Base-by-base conservation (phyloP, 2,888 invertebrate species). In the Eubasilissa splendida region DNA sequence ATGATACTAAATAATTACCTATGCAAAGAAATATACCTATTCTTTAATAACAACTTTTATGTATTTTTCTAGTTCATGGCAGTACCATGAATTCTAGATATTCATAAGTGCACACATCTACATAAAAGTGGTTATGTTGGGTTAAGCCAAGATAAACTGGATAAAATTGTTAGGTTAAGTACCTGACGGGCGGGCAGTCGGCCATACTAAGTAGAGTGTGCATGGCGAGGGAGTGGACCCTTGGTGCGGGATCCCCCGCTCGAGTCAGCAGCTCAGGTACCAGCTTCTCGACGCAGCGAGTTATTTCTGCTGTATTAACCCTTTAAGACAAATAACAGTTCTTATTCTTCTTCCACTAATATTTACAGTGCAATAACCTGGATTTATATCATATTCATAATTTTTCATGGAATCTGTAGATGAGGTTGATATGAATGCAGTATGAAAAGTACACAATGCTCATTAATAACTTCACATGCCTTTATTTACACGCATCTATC, bases 171-270 rank as follows among this genome's bases (percentile, higher is more conserved):
- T 63, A 63, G 63, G 63, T 63, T 3, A n/a, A 2, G 31, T 85
- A 93, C 94, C 93, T 92, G 80, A 96, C 95, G 86, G 94, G 94
- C 50, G 94, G 94, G 85, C 95, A 95, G 85, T 96, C 95, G 0
- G 96, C 96, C 86, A 97, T 94, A 81, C 95, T 96, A 50, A 96
- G 91, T 82, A 96, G 95, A 0, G 96, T 96, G 86, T 96, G 96
- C 83, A 96, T 95, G 0, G 96, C 96, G 85, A 96, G 94, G 83
- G 96, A 96, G 86, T 96, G 96, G 77, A 96, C 94, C 50, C 97
- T 91, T 0, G 96, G 95, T 0, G 96, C 96, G 0, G 96, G 95
- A 88, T 97, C 97, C 0, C 97, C 97, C 59, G 96, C 95, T 85
- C 96, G 96, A 0, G 95, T 93, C 66, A 97, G 88, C 76, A 97